phyloP scores from a whole-genome alignment of 2,888 invertebrate genomes.

The Heteromurus nitidus region DNA sequence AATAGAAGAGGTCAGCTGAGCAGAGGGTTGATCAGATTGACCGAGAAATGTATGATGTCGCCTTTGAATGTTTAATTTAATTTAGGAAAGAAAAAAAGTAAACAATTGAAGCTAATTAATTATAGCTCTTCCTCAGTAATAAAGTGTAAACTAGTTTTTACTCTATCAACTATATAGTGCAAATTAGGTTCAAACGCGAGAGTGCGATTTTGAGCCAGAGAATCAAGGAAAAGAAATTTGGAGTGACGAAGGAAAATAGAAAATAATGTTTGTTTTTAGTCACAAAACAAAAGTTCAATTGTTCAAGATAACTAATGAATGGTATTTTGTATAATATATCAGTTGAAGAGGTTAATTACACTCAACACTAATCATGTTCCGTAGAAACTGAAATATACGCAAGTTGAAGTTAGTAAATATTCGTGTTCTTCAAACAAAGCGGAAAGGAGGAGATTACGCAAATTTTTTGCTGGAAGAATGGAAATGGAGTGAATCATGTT shows the following conservation, averaged over 20 bases:
- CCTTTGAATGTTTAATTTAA: neutral
- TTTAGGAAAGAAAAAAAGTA: neutral
- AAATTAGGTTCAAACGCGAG: slow-evolving; percentile 39
- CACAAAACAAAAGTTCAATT: neutral
- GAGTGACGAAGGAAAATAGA: neutral
- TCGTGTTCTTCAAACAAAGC: neutral
- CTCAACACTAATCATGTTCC: neutral
- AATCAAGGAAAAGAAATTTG: neutral
- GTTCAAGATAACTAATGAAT: neutral
- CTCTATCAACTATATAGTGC: neutral
- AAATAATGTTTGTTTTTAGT: neutral
- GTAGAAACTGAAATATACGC: neutral
- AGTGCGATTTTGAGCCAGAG: slow-evolving; percentile 46
- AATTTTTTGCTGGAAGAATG: neutral
- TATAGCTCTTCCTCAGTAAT: neutral
- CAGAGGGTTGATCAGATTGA: slow-evolving; percentile 45
- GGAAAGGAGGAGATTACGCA: neutral
- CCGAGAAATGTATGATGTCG: too few relatives aligned
- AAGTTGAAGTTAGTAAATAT: neutral
- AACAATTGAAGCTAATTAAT: slow-evolving; percentile 8
- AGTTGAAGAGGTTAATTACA: neutral
- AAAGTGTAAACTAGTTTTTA: neutral
- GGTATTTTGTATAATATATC: too few relatives aligned
- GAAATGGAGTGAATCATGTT: neutral
- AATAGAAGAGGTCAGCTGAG: slow-evolving; percentile 13